phyloP scores from a whole-genome alignment of 2,888 invertebrate species.

The Schizotus pectinicornis region DNA sequence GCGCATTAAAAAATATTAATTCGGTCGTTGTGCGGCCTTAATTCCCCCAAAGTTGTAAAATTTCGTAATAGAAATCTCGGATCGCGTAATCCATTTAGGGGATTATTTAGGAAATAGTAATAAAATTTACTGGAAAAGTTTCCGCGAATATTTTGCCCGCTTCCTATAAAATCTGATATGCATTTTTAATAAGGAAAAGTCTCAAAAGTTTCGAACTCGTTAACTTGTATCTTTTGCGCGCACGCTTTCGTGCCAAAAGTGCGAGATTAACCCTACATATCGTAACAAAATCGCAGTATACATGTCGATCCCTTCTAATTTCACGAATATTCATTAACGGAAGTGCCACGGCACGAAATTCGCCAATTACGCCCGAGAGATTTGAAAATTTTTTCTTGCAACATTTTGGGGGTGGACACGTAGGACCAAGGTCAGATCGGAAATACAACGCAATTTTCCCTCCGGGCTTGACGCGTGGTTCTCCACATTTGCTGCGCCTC shows the following conservation, averaged over 20 bases:
- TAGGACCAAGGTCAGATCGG: too few relatives aligned
- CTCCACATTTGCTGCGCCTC: too few relatives aligned
- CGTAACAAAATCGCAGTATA: not conserved
- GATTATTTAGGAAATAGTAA: slow-evolving; percentile 33
- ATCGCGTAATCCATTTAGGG: slow-evolving; percentile 29
- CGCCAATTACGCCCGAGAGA: not conserved
- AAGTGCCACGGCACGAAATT: not conserved
- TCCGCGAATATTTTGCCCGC: slow-evolving; percentile 18
- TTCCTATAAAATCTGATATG: slow-evolving; percentile 36
- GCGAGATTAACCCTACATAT: slow-evolving; percentile 7
- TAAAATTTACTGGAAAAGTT: slow-evolving; percentile 33
- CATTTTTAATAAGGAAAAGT: slow-evolving; percentile 42
- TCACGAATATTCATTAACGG: slow-evolving; percentile 7
- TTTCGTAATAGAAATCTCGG: slow-evolving; percentile 24
- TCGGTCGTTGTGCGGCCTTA: not conserved
- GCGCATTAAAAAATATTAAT: slow-evolving; percentile 11
- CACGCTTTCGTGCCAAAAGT: not conserved
- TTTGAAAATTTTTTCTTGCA: too few relatives aligned
- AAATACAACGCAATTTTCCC: too few relatives aligned
- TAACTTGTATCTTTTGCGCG: slow-evolving; percentile 7
- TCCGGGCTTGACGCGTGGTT: too few relatives aligned
- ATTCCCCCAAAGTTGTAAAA: slow-evolving; percentile 21
- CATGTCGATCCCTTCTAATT: slow-evolving; percentile 11
- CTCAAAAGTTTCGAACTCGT: slow-evolving; percentile 37
- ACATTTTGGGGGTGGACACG: too few relatives aligned